Percentiles rank a stretch among this genome's conserved stretches.
Evolutionary conservation across 2,797 vertebrate genomes (phyloP).

Genomic region (Siniperca undulata): DNA sequence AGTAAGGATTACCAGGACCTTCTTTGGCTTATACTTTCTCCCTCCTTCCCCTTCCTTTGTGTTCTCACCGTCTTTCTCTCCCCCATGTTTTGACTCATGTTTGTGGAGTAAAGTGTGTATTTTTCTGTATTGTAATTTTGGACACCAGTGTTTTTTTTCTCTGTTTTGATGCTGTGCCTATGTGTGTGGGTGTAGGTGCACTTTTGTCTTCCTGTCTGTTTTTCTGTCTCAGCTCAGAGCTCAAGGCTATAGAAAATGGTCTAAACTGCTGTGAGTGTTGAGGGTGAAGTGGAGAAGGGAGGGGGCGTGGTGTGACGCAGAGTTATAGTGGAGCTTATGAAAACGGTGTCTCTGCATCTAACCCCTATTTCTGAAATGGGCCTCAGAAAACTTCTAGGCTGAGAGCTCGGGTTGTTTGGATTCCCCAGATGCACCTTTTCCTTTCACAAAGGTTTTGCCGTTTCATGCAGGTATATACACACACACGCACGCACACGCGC

Average conservation of each 20-base stretch:
- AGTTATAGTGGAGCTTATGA: constrained; percentile 54
- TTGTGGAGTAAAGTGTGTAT: constrained; percentile 33
- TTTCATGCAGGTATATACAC: constrained; percentile 24
- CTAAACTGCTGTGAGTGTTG: constrained; percentile 63
- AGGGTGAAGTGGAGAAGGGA: constrained; percentile 41
- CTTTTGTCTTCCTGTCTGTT: constrained; percentile 53
- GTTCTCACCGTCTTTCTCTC: constrained; percentile 14
- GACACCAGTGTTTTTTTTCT: not conserved
- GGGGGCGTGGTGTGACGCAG: constrained; percentile 31
- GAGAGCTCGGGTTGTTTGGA: constrained; percentile 56
- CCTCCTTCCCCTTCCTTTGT: constrained; percentile 33
- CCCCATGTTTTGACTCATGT: constrained; percentile 51
- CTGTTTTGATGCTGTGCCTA: constrained; percentile 48
- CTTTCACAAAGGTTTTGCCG: constrained; percentile 47
- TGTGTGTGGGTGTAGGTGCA: constrained; percentile 53
- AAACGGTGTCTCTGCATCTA: constrained; percentile 55
- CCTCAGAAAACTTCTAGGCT: constrained; percentile 56
- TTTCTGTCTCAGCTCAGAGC: constrained; percentile 54
- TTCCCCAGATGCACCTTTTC: constrained; percentile 62
- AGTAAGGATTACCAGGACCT: constrained; percentile 44
- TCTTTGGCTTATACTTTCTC: constrained; percentile 26
- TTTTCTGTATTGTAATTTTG: constrained; percentile 35
- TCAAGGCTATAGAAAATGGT: constrained; percentile 66
- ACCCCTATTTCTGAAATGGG: constrained; percentile 68
- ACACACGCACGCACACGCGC: not conserved